Base-by-base conservation (phyloP, 2,888 invertebrate species). In the Chloromyia formosa region DNA sequence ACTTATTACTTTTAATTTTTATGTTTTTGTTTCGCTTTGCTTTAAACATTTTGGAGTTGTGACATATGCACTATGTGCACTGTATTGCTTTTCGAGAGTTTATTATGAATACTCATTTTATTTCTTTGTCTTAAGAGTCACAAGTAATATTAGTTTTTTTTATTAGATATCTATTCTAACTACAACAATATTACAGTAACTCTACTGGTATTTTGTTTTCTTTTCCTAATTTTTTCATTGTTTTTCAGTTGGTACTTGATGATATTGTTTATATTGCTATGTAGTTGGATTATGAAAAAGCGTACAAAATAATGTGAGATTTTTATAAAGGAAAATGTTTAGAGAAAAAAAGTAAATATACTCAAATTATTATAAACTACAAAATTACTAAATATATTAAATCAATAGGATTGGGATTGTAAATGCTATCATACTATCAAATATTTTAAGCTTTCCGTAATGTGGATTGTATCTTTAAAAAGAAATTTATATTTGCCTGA, bases 131-230 rank as follows among this genome's bases (percentile, higher is more conserved):
- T 49, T 66, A 9, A 66, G 45, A 66, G 66, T 66, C 66, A 45
- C 45, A 66, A 66, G 66, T 66, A 66, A 66, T 66, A 66, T 66
- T 66, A 66, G 66, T 20, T 66, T 20, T 66, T 45, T 64, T 42
- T 10, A 42, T 14, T 66, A 10, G 62, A 40, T 18, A n/a, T 49
- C 66, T 66, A 66, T 14, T 49, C 49, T 66, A n/a, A 49, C 49
- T n/a, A 49, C 49, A 49, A 49, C 42, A 49, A 49, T 66, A 45
- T 66, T 42, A 45, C 12, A 49, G 42, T 42, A 16, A 66, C 42
- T 18, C 12, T 20, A 66, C 20, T 49, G 10, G 16, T n/a, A 66
- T 45, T 66, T 45, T 2, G 7, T 35, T 35, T 35, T n/a, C n/a
- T n/a, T n/a, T n/a, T n/a, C n/a, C 27, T 35, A 35, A 7, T 35